Conservation (phyloP, 1,140 invertebrate genomes). For the Danaus melanippus region DNA sequence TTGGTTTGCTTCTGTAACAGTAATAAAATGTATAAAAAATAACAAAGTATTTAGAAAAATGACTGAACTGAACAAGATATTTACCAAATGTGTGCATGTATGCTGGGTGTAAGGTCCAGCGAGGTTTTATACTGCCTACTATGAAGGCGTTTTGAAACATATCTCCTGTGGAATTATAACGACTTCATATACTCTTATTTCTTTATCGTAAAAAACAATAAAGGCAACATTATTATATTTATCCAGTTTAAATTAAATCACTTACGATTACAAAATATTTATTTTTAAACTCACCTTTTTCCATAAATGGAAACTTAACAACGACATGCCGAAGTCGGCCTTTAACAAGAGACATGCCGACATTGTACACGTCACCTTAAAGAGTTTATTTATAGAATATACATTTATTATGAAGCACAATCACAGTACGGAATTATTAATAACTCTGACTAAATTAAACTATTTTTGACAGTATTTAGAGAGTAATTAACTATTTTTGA, state of each 20-base stretch:
- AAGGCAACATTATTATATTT: too few relatives aligned
- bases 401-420: too few relatives aligned
- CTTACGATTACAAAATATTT: not conserved
- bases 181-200: too few relatives aligned
- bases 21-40: too few relatives aligned
- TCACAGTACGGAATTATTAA: too few relatives aligned
- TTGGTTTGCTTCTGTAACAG: too few relatives aligned
- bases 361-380: conserved; percentile 80
- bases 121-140: conserved; percentile 79
- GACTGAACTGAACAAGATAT: not conserved
- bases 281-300: conserved; percentile 49
- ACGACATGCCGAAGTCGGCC: conserved; percentile 80
- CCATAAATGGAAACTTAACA: conserved; percentile 77
- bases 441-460: too few relatives aligned
- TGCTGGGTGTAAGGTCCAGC: conserved; percentile 83
- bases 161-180: conserved; percentile 46
- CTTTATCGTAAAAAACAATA: too few relatives aligned
- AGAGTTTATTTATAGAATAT: conserved; percentile 5
- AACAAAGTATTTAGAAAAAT: not conserved
- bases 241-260: conserved; percentile 4
- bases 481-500: too few relatives aligned
- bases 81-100: conserved; percentile 93
- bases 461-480: too few relatives aligned
- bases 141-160: conserved; percentile 82
- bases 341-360: conserved; percentile 80